Conservation (phyloP, 2,888 invertebrate genomes). For the Lithophane socia region DNA sequence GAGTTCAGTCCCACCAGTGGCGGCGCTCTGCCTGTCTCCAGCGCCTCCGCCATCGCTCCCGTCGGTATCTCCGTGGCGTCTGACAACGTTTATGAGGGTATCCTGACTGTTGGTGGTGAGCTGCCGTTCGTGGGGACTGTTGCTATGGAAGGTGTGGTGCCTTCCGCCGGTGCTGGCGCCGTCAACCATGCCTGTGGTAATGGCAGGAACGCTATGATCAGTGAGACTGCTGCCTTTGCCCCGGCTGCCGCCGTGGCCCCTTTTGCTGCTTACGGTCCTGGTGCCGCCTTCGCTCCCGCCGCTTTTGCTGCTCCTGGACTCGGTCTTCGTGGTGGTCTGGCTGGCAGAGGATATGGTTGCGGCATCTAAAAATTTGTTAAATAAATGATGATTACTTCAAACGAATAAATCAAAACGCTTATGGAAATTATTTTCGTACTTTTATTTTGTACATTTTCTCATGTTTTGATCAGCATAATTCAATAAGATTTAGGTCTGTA, state of each 20-base stretch:
- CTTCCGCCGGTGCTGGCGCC: constrained; percentile 73
- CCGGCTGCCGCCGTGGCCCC: neutral
- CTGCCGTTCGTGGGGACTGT: constrained; percentile 74
- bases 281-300: constrained; percentile 30
- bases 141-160: constrained; percentile 72
- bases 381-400: too few relatives aligned
- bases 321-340: neutral
- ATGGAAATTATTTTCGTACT: too few relatives aligned
- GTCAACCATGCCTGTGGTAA: constrained; percentile 76
- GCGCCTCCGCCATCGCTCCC: constrained; percentile 23
- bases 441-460: too few relatives aligned
- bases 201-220: constrained; percentile 65
- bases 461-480: too few relatives aligned
- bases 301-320: neutral
- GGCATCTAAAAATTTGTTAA: neutral
- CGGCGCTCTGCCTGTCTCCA: constrained; percentile 49
- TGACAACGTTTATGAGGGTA: constrained; percentile 61
- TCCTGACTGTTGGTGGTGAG: constrained; percentile 69
- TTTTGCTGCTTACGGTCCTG: constrained; percentile 19
- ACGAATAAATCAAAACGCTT: too few relatives aligned
- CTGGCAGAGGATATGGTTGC: constrained; percentile 26
- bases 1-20: constrained; percentile 49
- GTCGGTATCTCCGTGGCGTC: constrained; percentile 52
- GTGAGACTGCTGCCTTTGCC: constrained; percentile 38
- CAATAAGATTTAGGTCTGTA: too few relatives aligned